Conservation (phyloP, 2,113 vertebrate genomes). For the Brienomyrus longianalis region DNA sequence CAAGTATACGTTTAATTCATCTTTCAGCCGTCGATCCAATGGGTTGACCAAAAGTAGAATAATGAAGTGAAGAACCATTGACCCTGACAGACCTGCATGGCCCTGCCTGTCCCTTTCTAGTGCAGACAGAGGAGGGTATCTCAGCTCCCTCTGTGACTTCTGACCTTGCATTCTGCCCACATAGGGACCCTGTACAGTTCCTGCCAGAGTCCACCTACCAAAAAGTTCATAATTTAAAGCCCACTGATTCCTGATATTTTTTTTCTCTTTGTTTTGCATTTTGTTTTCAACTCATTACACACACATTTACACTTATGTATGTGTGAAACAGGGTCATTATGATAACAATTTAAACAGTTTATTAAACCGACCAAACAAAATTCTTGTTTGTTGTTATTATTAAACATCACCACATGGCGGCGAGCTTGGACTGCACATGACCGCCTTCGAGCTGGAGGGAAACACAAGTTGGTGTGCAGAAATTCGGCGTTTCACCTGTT, state of each 20-base stretch:
- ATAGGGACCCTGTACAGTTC: too few relatives aligned
- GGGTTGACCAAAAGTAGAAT: too few relatives aligned
- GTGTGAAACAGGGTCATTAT: background rate
- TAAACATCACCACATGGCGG: constrained; percentile 2
- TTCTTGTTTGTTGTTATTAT: background rate
- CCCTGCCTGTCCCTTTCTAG: too few relatives aligned
- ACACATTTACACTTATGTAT: background rate
- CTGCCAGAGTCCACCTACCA: too few relatives aligned
- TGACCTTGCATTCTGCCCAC: too few relatives aligned
- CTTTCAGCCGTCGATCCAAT: too few relatives aligned
- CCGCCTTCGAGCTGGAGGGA: background rate
- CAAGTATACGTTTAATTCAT: too few relatives aligned
- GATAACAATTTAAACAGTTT: background rate
- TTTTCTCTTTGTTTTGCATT: background rate
- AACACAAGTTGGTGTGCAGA: background rate
- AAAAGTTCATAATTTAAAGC: background rate
- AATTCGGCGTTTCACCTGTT: constrained; percentile 8
- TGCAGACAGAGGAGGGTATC: too few relatives aligned
- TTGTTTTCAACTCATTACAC: background rate
- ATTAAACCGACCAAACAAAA: background rate
- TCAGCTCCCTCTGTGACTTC: too few relatives aligned
- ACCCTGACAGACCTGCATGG: too few relatives aligned
- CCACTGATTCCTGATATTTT: background rate
- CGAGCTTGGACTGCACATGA: background rate
- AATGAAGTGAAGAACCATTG: background rate